A percentile compares a stretch with the other conserved stretches of the same genome.
Evolutionary conservation across 1,140 invertebrate genomes (phyloP).

Genomic region (Drosophila tropicalis): DNA sequence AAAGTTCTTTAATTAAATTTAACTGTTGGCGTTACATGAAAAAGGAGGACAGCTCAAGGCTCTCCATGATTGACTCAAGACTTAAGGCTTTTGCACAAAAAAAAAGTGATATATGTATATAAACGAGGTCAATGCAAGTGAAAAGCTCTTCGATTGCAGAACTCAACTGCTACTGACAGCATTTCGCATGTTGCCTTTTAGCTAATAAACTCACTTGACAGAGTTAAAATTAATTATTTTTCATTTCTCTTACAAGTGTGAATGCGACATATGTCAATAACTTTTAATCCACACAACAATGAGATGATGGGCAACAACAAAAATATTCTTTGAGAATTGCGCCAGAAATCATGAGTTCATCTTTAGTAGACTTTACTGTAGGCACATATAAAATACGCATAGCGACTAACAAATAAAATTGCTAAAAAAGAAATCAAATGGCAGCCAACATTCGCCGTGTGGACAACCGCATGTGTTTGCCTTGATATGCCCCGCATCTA

Average conservation of each 20-base stretch:
- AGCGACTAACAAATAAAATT: conserved; percentile 66
- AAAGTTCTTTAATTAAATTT: not conserved
- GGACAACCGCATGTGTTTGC: conserved; percentile 52
- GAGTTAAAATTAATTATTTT: not conserved
- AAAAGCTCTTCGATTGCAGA: not conserved
- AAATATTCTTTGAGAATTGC: no score
- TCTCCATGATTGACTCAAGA: not conserved
- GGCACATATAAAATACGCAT: conserved; percentile 53
- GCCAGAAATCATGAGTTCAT: not conserved
- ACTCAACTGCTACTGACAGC: not conserved
- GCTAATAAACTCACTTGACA: not conserved
- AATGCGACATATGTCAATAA: no score
- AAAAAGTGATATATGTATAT: not conserved
- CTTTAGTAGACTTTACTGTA: conserved; percentile 38
- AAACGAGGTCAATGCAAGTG: not conserved
- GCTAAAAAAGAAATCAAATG: conserved; percentile 55
- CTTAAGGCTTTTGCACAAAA: not conserved
- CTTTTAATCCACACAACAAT: no score
- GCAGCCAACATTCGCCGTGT: conserved; percentile 47
- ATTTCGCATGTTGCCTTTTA: not conserved
- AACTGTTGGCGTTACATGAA: not conserved
- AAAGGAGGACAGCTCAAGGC: not conserved
- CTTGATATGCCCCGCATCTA: conserved; percentile 30
- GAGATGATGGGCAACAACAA: no score
- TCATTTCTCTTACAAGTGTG: not conserved